Percentiles rank a stretch among this genome's conserved stretches.
These are phyloP conservation scores for Nothobranchius kuhntae DNA, from an alignment of 2,113 vertebrate genomes.

Conservation along the genomic window DNA sequence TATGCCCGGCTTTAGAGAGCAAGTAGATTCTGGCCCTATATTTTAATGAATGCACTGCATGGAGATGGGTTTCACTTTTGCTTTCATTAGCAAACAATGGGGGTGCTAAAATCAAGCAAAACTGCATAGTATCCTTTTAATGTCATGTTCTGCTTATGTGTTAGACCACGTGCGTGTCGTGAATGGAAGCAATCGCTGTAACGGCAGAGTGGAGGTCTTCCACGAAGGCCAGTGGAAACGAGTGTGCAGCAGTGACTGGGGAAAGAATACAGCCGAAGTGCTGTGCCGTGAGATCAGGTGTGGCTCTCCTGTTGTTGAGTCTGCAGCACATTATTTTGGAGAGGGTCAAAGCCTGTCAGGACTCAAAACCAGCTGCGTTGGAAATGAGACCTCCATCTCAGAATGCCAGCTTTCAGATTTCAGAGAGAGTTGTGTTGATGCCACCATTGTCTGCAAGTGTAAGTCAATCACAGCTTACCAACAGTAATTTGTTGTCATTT, in stretches of 20 bases:
- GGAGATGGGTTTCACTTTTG: too few relatives aligned
- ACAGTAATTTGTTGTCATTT: neutral
- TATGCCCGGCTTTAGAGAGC: too few relatives aligned
- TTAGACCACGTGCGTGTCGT: constrained; percentile 49
- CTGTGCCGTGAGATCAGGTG: constrained; percentile 59
- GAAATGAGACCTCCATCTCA: constrained; percentile 64
- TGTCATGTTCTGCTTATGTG: neutral
- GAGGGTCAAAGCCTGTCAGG: neutral
- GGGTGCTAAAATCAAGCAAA: too few relatives aligned
- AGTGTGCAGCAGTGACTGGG: constrained; percentile 46
- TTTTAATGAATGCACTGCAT: too few relatives aligned
- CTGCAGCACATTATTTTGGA: constrained; percentile 12
- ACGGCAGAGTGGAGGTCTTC: constrained; percentile 52
- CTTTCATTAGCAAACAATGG: too few relatives aligned
- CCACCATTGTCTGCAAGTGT: constrained; percentile 53
- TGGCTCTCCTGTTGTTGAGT: constrained; percentile 2
- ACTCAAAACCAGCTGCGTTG: constrained; percentile 49
- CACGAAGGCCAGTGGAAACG: constrained; percentile 42
- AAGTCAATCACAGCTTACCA: constrained; percentile 10
- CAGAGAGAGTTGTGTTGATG: constrained; percentile 40
- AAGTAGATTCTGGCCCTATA: too few relatives aligned
- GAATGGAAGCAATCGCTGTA: constrained; percentile 61
- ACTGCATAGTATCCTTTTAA: neutral
- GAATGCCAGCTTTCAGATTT: constrained; percentile 35
- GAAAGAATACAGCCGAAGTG: neutral